Conservation (phyloP, 2,888 invertebrate genomes). For the Plagiodera versicolora region DNA sequence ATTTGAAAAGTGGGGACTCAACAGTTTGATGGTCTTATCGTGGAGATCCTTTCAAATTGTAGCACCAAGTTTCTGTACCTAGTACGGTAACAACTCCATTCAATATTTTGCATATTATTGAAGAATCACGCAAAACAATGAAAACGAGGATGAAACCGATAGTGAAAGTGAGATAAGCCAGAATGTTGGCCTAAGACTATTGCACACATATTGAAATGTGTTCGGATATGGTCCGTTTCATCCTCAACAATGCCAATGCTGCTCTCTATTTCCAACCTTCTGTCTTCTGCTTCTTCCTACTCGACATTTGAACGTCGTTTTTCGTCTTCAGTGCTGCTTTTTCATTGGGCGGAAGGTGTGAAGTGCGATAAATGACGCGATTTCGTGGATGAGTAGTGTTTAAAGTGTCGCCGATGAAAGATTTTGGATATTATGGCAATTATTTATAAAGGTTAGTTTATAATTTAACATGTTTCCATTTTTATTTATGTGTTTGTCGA, state of each 20-base stretch:
- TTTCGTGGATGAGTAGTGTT: neutral
- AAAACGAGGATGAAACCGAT: constrained; percentile 49
- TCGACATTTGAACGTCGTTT: constrained; percentile 5
- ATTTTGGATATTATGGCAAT: constrained; percentile 7
- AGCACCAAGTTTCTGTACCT: neutral
- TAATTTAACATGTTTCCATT: neutral
- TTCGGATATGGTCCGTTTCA: constrained; percentile 53
- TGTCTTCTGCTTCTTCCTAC: constrained; percentile 26
- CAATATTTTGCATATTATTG: constrained; percentile 10
- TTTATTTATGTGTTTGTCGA: too few relatives aligned
- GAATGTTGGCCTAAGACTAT: constrained; percentile 34
- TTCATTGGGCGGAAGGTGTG: neutral
- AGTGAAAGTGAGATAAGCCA: constrained; percentile 55
- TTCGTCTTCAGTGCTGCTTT: constrained; percentile 5
- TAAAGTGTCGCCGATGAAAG: constrained; percentile 4
- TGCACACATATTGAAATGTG: constrained; percentile 45
- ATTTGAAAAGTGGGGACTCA: too few relatives aligned
- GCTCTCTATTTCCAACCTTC: constrained; percentile 44
- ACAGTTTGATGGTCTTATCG: too few relatives aligned
- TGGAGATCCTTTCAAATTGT: too few relatives aligned
- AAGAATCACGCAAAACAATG: constrained; percentile 22
- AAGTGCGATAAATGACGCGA: neutral
- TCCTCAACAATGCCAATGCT: constrained; percentile 52
- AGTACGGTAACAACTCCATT: neutral
- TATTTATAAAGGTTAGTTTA: constrained; percentile 8